Evolutionary conservation across 1,140 invertebrate species (phyloP), one percentile per base, ranked within the genome.

Genomic region (Apocrypta bakeri): DNA sequence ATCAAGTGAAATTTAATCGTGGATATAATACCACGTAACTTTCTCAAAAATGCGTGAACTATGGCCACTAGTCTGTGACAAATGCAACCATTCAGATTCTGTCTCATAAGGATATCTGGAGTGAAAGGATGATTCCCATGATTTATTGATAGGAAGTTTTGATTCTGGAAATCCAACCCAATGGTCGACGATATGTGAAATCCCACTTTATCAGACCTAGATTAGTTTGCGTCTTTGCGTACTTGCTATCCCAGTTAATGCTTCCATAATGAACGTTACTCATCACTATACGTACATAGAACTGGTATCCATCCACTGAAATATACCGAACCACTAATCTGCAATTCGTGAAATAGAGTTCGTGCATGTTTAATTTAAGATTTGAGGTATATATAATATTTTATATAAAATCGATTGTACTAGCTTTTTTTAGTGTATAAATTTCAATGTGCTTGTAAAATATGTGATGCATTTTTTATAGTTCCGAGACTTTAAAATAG

Each of bases 201-300:
- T 87, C 87, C 85, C 87, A 88, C 86, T 82, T 90, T 88, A 88
- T 88, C 88, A 89, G 88, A 88, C 83, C 83, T 85, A 87, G 87
- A 88, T 90, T 90, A 90, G 82, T 87, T 78, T 84, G 85, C 86
- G 87, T 86, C 87, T 88, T 87, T 86, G 87, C 85, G 81, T 84
- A 86, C 85, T 76, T 83, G 87, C 86, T 87, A 87, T 90, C 84
- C 85, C 77, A 85, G 85, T 85, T 89, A 88, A 90, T 88, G 84
- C 86, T 87, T 73, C 83, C 83, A 86, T 90, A 89, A 90, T 89
- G 88, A 89, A 89, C 85, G 86, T 88, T 88, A 88, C 86, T 89
- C 88, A 87, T 89, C 87, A 87, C 85, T 84, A 86, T 86, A 83
- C 63, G 79, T 69, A 79, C 82, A 85, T 84, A 85, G 80, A 81